A percentile compares a stretch with the other conserved stretches of the same genome.
Evolutionary conservation across 2,113 vertebrate genomes (phyloP).

Genomic region (Indicator maculatus): DNA sequence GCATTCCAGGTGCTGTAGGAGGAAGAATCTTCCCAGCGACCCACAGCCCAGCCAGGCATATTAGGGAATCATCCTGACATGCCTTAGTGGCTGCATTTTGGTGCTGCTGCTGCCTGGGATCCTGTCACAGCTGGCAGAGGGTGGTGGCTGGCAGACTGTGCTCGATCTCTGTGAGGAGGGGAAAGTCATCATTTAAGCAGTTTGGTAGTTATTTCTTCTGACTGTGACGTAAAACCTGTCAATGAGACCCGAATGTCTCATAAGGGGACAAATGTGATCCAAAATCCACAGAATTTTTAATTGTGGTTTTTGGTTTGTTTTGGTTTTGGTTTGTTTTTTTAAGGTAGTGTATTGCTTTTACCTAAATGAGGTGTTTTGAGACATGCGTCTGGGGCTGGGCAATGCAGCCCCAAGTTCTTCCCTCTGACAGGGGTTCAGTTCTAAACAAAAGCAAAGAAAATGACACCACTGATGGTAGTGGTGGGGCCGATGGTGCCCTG

Average conservation of each 20-base stretch:
- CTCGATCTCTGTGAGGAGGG: background rate
- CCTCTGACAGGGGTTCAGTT: background rate
- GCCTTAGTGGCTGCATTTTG: background rate
- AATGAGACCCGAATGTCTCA: background rate
- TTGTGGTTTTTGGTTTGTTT: background rate
- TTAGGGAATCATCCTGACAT: background rate
- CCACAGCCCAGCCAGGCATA: accelerated
- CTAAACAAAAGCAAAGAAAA: background rate
- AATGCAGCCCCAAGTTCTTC: background rate
- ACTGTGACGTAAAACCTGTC: background rate
- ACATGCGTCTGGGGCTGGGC: background rate
- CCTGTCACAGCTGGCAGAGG: background rate
- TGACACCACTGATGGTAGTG: background rate
- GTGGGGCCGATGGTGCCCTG: background rate
- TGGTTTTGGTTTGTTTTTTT: background rate
- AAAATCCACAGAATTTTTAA: background rate
- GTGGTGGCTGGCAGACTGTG: background rate
- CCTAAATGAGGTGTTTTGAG: background rate
- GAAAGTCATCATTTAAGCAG: background rate
- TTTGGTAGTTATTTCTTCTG: background rate
- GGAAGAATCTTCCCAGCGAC: background rate
- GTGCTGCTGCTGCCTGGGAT: background rate
- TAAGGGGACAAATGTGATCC: background rate
- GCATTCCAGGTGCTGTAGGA: background rate
- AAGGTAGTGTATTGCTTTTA: background rate